These are phyloP conservation scores for Chrosomus eos DNA, from an alignment of 2,797 vertebrate species.

Conservation along the genomic window DNA sequence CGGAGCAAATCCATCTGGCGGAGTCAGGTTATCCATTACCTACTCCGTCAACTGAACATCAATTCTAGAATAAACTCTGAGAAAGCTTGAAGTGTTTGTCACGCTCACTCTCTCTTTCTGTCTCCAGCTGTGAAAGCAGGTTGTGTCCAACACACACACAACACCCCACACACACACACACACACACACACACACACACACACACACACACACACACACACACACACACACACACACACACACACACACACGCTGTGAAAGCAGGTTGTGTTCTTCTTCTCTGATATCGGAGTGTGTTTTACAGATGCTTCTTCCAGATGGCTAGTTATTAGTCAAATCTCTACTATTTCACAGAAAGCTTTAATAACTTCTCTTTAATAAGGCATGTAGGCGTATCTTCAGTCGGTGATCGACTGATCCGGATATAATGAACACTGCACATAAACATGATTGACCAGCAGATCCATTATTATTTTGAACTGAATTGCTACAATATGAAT, in stretches of 20 bases:
- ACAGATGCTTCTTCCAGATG: neutral
- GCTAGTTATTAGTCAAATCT: neutral
- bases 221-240: no score
- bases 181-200: no score
- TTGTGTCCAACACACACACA: no score
- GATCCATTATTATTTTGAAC: neutral
- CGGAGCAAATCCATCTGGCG: no score
- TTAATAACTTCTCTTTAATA: neutral
- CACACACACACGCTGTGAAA: neutral
- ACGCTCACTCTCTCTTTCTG: conserved; percentile 1
- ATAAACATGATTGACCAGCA: neutral
- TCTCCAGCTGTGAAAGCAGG: no score
- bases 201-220: no score
- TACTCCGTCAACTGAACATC: no score
- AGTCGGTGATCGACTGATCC: neutral
- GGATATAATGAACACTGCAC: neutral
- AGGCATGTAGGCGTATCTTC: neutral
- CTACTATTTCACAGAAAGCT: neutral
- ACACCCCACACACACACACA: no score
- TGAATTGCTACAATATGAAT: no score
- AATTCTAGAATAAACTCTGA: neutral
- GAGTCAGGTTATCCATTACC: no score
- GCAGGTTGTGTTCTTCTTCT: neutral
- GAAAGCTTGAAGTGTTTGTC: neutral
- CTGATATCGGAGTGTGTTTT: neutral